These are phyloP conservation scores for Eristalinus aeneus DNA, from an alignment of 2,888 invertebrate species.

Conservation along the genomic window DNA sequence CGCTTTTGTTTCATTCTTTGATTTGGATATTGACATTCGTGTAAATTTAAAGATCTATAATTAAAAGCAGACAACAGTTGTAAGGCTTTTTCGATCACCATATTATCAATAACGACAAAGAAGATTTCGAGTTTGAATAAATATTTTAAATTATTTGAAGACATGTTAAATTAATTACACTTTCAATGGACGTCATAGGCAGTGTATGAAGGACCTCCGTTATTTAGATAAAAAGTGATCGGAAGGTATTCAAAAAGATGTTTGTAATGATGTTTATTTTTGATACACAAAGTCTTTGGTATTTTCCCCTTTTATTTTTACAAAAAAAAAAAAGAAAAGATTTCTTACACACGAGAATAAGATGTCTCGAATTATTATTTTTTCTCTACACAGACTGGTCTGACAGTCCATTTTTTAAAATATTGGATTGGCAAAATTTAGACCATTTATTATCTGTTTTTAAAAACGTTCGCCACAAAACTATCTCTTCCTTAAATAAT, in stretches of 20 bases:
- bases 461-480: neutral
- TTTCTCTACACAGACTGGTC: neutral
- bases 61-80: constrained; percentile 4
- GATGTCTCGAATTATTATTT: too few species aligned
- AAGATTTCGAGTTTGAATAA: neutral
- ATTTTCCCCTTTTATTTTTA: too few species aligned
- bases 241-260: neutral
- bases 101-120: constrained; percentile 9
- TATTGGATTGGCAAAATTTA: neutral
- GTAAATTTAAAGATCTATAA: constrained; percentile 39
- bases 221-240: neutral
- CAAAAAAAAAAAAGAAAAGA: too few species aligned
- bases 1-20: constrained; percentile 20
- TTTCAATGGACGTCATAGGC: neutral
- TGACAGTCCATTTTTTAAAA: neutral
- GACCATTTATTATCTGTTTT: neutral
- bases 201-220: neutral
- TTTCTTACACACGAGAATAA: too few species aligned
- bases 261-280: too few species aligned
- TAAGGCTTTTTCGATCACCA: constrained; percentile 7
- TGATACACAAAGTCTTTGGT: too few species aligned
- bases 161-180: neutral
- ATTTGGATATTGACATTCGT: constrained; percentile 29
- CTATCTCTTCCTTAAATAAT: neutral
- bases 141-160: neutral